Evolutionary conservation across 2,113 vertebrate genomes (phyloP).

Genomic region (Hippocampus barbouri): DNA sequence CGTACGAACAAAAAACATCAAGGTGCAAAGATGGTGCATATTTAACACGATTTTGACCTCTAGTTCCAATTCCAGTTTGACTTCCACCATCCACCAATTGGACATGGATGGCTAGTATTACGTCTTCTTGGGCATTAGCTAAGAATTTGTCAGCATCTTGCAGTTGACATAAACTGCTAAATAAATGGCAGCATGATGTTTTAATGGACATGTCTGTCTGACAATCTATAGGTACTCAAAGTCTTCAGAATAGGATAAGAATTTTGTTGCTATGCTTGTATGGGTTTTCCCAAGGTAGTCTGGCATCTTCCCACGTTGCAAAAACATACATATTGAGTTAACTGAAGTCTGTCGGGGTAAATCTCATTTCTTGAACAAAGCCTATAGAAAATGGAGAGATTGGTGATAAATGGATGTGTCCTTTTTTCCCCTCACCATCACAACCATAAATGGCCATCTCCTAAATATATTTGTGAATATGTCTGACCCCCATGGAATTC

Average conservation of each 20-base stretch:
- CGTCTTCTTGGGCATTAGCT: neutral
- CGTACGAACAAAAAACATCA: neutral
- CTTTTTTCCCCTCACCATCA: slow-evolving; percentile 16
- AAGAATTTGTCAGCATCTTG: neutral
- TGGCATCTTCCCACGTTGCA: neutral
- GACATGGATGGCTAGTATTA: neutral
- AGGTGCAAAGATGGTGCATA: neutral
- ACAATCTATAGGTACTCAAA: neutral
- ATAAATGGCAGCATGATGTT: neutral
- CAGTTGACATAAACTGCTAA: neutral
- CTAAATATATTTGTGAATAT: slow-evolving; percentile 64
- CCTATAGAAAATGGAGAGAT: neutral
- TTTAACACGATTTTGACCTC: neutral
- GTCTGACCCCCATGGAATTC: slow-evolving; percentile 62
- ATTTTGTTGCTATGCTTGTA: neutral
- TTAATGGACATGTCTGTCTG: neutral
- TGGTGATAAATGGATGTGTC: neutral
- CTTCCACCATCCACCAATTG: neutral
- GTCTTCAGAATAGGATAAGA: neutral
- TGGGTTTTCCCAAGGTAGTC: neutral
- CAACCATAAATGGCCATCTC: slow-evolving; percentile 57
- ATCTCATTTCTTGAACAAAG: neutral
- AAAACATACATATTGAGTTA: neutral
- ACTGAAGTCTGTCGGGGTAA: neutral
- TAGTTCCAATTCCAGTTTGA: neutral